phyloP scores from a whole-genome alignment of 2,888 invertebrate species.

The Allygus modestus region DNA sequence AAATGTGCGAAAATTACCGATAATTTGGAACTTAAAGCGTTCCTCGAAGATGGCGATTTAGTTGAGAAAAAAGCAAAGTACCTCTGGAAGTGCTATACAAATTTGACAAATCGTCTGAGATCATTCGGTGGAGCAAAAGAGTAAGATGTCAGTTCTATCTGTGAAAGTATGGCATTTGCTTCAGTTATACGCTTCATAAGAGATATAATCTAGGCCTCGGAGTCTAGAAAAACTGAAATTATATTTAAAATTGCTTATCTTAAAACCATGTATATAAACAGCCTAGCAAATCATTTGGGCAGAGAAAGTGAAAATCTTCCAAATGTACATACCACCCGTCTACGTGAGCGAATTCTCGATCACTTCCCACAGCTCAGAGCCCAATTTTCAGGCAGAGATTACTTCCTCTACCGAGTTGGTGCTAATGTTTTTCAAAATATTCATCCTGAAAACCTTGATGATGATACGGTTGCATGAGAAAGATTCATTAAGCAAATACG shows the following conservation, averaged over 20 bases:
- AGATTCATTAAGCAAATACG: background rate
- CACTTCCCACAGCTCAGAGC: constrained; percentile 7
- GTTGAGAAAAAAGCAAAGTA: background rate
- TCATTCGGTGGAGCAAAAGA: background rate
- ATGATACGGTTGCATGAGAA: constrained; percentile 1
- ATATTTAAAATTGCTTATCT: background rate
- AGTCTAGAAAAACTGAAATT: background rate
- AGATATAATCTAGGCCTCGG: background rate
- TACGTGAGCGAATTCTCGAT: constrained; percentile 5
- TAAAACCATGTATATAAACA: background rate
- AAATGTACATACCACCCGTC: background rate
- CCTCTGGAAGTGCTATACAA: constrained; percentile 1
- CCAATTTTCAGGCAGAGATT: background rate
- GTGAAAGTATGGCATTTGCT: constrained; percentile 5
- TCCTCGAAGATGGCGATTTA: background rate
- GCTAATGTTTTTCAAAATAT: constrained; percentile 1
- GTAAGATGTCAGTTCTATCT: background rate
- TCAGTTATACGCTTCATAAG: background rate
- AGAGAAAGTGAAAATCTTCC: background rate
- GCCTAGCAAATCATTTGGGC: background rate
- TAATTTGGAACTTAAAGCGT: background rate
- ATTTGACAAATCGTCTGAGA: background rate
- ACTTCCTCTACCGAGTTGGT: background rate
- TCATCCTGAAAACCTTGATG: constrained; percentile 1
- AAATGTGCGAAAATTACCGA: background rate